phyloP scores from a whole-genome alignment of 1,140 invertebrate genomes.

The Halictus rubicundus region DNA sequence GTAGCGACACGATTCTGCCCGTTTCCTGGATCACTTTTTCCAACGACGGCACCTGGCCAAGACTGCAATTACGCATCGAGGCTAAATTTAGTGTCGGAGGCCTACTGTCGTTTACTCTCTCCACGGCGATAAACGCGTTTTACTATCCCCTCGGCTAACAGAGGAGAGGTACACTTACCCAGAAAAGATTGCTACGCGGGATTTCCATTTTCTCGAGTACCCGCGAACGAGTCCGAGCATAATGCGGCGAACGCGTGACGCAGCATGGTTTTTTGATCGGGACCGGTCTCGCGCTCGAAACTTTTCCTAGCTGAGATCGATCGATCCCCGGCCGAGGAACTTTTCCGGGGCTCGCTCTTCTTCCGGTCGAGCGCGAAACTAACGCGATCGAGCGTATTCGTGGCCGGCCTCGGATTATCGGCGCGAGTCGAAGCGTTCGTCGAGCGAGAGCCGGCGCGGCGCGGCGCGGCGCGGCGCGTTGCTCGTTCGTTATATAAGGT shows the following conservation, averaged over 20 bases:
- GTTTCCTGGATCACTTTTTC: constrained; percentile 33
- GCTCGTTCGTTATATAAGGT: constrained; percentile 71
- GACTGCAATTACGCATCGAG: constrained; percentile 39
- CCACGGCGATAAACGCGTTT: constrained; percentile 52
- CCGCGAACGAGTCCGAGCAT: constrained; percentile 36
- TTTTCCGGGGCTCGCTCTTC: constrained; percentile 12
- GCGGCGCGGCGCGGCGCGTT: neutral
- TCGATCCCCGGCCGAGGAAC: neutral
- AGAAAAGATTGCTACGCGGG: constrained; percentile 54
- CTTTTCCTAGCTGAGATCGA: neutral
- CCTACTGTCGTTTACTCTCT: constrained; percentile 57
- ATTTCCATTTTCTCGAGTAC: constrained; percentile 63
- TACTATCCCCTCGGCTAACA: constrained; percentile 39
- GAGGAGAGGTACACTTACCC: constrained; percentile 59
- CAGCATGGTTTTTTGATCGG: neutral
- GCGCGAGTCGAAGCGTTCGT: too few relatives aligned
- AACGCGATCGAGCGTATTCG: neutral
- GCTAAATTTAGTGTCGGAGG: constrained; percentile 51
- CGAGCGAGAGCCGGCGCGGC: neutral
- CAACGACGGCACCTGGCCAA: neutral
- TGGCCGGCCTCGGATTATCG: constrained; percentile 28
- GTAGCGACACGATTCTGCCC: constrained; percentile 17
- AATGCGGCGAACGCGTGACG: constrained; percentile 4
- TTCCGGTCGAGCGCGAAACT: neutral
- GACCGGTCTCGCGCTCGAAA: neutral